Conservation (phyloP, 2,797 vertebrate species). For the Sebastes aleutianus region DNA sequence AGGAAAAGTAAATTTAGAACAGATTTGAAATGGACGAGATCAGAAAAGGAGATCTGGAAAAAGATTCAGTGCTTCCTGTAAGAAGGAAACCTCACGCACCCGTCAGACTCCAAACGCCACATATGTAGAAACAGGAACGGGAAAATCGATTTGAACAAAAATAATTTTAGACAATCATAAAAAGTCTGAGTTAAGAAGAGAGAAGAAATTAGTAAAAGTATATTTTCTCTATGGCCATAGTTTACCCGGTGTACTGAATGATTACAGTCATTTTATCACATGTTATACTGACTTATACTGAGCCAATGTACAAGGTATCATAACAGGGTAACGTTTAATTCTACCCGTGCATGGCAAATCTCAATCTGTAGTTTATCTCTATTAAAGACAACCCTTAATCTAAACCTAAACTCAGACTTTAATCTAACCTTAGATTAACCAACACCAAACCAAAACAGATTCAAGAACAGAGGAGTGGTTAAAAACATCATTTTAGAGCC, state of each 20-base stretch:
- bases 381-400: background rate
- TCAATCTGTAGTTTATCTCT: background rate
- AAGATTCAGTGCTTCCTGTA: slow-evolving; percentile 8
- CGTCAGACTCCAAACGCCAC: background rate
- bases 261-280: background rate
- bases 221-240: background rate
- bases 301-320: background rate
- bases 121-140: background rate
- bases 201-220: background rate
- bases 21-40: slow-evolving; percentile 1
- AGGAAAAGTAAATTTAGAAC: slow-evolving; percentile 14
- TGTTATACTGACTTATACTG: background rate
- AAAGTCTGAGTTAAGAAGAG: background rate
- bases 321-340: background rate
- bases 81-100: background rate
- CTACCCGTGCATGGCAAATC: background rate
- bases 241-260: background rate
- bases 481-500: background rate
- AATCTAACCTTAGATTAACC: background rate
- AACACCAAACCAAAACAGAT: background rate
- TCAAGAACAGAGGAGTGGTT: background rate
- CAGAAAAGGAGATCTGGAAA: slow-evolving; percentile 2
- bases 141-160: background rate
- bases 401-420: background rate
- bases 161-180: background rate